phyloP scores from a whole-genome alignment of 2,113 vertebrate species.

The Thalassarche chlororhynchos region DNA sequence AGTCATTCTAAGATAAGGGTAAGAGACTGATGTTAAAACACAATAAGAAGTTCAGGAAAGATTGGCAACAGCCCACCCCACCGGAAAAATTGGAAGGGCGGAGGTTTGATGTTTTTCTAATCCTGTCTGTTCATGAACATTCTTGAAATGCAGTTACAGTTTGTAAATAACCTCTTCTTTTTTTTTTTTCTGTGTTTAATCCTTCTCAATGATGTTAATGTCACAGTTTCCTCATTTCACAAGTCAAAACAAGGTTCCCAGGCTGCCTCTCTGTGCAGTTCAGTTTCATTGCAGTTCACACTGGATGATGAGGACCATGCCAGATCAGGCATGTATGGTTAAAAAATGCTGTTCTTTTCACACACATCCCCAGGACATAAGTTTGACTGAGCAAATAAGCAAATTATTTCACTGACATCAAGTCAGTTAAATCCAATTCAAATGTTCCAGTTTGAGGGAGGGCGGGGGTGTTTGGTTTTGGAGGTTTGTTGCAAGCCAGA shows the following conservation, averaged over 20 bases:
- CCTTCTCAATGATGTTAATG: neutral
- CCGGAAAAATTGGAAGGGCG: conserved; percentile 21
- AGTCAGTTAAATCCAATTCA: neutral
- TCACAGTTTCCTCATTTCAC: neutral
- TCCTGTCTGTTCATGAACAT: conserved; percentile 6
- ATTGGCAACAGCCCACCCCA: neutral
- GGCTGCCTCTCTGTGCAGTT: neutral
- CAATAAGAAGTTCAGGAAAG: conserved; percentile 29
- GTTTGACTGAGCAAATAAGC: neutral
- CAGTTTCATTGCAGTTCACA: neutral
- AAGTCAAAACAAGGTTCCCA: neutral
- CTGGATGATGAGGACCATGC: neutral
- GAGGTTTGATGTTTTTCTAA: conserved; percentile 30
- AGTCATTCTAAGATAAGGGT: conserved; percentile 38
- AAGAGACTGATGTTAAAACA: conserved; percentile 38
- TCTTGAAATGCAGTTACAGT: conserved; percentile 19
- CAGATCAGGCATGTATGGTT: neutral
- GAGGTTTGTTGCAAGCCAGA: neutral
- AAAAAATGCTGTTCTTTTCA: neutral
- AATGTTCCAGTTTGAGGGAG: neutral
- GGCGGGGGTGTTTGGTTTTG: neutral
- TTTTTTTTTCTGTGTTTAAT: neutral
- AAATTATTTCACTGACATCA: neutral
- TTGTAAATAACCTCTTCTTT: conserved; percentile 2
- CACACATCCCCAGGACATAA: neutral